phyloP scores from a whole-genome alignment of 2,113 vertebrate genomes.

The Tachysurus vachellii region DNA sequence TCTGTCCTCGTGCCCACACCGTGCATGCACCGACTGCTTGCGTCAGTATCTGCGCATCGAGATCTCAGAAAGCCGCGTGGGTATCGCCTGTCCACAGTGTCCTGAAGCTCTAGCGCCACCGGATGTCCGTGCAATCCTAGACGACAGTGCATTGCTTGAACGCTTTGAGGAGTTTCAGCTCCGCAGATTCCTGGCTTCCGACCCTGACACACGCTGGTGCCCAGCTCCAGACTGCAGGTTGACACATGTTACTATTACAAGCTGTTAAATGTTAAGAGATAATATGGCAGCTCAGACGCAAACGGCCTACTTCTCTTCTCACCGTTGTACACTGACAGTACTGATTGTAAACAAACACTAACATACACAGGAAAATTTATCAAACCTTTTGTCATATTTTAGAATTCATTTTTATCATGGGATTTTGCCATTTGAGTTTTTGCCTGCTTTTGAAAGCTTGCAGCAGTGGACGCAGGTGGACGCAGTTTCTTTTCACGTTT shows the following conservation, averaged over 20 bases:
- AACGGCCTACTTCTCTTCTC: not conserved
- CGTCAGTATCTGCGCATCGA: constrained; percentile 79
- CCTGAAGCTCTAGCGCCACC: constrained; percentile 67
- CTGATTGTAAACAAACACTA: not conserved
- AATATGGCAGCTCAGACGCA: not conserved
- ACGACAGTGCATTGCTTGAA: constrained; percentile 74
- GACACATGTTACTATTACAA: constrained; percentile 24
- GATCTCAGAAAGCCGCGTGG: constrained; percentile 79
- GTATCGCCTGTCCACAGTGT: constrained; percentile 80
- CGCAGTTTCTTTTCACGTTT: constrained; percentile 3
- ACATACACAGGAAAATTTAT: not conserved
- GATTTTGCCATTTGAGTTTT: not conserved
- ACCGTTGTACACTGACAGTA: not conserved
- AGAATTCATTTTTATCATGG: not conserved
- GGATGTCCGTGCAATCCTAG: constrained; percentile 75
- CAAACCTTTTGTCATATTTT: not conserved
- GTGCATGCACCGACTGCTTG: constrained; percentile 77
- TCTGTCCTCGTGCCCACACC: constrained; percentile 77
- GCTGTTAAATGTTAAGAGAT: not conserved
- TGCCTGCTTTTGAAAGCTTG: not conserved
- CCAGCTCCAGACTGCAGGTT: constrained; percentile 85
- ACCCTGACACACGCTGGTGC: constrained; percentile 83
- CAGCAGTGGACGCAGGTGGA: not conserved
- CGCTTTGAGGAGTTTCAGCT: constrained; percentile 83
- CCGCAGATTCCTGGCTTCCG: constrained; percentile 77